Percentiles rank a stretch among this genome's conserved stretches.
These are phyloP conservation scores for Temnothorax curvispinosus DNA, from an alignment of 1,140 invertebrate genomes.

Conservation along the genomic window DNA sequence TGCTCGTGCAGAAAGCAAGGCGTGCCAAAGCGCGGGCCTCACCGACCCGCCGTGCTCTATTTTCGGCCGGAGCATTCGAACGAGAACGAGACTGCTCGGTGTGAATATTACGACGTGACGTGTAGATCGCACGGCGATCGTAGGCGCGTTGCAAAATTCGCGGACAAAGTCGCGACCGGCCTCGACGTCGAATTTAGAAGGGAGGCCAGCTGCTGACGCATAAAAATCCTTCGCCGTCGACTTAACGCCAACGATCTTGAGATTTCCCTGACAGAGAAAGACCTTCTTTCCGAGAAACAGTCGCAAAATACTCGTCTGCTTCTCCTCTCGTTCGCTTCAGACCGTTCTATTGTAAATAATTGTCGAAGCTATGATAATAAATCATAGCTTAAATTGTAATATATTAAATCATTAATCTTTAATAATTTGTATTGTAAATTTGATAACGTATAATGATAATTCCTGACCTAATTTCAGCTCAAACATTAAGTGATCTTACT, in stretches of 20 bases:
- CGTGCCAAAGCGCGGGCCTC: slow-evolving; percentile 64
- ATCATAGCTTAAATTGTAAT: background rate
- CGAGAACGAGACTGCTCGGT: slow-evolving; percentile 54
- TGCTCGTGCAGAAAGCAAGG: slow-evolving; percentile 33
- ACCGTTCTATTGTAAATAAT: background rate
- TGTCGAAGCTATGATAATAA: background rate
- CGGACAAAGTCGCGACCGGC: slow-evolving; percentile 13
- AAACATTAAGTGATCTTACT: background rate
- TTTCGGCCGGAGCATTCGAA: slow-evolving; percentile 55
- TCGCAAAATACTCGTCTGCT: background rate
- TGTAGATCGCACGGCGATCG: slow-evolving; percentile 2
- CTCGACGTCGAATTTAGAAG: background rate
- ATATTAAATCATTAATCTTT: background rate
- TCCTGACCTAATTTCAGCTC: background rate
- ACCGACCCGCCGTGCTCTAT: slow-evolving; percentile 56
- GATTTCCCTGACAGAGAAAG: background rate
- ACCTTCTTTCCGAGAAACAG: background rate
- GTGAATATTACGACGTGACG: slow-evolving; percentile 27
- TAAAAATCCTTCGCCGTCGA: slow-evolving; percentile 8
- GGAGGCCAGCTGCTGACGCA: background rate
- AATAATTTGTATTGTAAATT: background rate
- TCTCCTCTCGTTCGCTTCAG: background rate
- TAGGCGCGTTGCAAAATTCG: slow-evolving; percentile 17
- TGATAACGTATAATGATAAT: background rate
- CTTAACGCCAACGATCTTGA: background rate